A percentile compares a stretch with the other conserved stretches of the same genome.
These are phyloP conservation scores for Tenualosa ilisha DNA, from an alignment of 2,797 vertebrate genomes.

Conservation along the genomic window DNA sequence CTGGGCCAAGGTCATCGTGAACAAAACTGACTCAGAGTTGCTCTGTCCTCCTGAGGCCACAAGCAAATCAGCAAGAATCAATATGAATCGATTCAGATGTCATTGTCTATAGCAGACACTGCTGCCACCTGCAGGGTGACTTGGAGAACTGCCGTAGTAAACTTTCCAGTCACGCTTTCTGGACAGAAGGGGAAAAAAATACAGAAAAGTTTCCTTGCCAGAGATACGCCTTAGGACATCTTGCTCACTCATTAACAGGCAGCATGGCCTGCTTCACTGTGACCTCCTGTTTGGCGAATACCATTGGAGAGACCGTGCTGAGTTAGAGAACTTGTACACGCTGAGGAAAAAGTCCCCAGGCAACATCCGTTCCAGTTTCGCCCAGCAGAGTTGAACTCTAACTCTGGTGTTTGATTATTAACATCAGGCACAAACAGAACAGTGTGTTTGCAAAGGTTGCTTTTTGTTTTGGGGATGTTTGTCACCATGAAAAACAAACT, in stretches of 20 bases:
- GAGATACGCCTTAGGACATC: background rate
- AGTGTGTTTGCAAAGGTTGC: background rate
- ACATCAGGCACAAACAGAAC: background rate
- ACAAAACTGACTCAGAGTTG: constrained; percentile 11
- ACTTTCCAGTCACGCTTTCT: background rate
- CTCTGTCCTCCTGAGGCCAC: background rate
- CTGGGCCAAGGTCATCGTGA: background rate
- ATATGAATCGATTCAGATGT: background rate
- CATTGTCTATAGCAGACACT: constrained; percentile 44
- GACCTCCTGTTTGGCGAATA: background rate
- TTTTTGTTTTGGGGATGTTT: background rate
- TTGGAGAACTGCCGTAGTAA: constrained; percentile 18
- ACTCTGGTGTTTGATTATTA: background rate
- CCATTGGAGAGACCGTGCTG: background rate
- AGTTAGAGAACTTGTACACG: background rate
- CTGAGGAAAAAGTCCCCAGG: background rate
- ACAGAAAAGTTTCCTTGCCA: background rate
- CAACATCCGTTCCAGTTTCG: background rate
- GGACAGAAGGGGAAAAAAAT: background rate
- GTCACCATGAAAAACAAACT: background rate
- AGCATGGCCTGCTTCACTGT: background rate
- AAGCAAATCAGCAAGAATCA: constrained; percentile 20
- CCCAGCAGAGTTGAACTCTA: constrained; percentile 13
- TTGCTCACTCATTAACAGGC: constrained; percentile 12
- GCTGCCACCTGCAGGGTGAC: constrained; percentile 56